These are phyloP conservation scores for Eilema depressum DNA, from an alignment of 2,888 invertebrate genomes.

Conservation along the genomic window DNA sequence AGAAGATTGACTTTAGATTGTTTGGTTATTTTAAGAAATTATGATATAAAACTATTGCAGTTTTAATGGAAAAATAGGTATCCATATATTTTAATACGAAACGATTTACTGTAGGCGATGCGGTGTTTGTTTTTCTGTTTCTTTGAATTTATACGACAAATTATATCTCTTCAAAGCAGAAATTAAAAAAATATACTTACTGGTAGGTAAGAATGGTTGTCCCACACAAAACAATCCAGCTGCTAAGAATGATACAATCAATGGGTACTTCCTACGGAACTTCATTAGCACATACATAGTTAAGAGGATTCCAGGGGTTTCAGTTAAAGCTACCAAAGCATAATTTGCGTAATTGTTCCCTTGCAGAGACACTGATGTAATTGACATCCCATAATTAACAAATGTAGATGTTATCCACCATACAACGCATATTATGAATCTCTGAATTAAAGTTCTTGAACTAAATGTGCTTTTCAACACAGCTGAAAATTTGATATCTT, in stretches of 20 bases:
- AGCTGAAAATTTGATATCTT: conserved; percentile 52
- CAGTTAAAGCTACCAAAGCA: conserved; percentile 86
- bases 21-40: too few relatives aligned
- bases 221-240: conserved; percentile 87
- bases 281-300: conserved; percentile 85
- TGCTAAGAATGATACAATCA: conserved; percentile 84
- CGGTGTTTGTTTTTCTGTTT: too few relatives aligned
- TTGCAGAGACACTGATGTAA: conserved; percentile 91
- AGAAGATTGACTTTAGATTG: too few relatives aligned
- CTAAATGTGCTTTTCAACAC: conserved; percentile 69
- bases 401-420: conserved; percentile 90
- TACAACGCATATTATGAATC: conserved; percentile 73
- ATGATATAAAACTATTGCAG: too few relatives aligned
- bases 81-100: too few relatives aligned
- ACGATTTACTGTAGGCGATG: too few relatives aligned
- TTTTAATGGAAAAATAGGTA: too few relatives aligned
- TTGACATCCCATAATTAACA: conserved; percentile 92
- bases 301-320: conserved; percentile 86
- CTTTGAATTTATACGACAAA: too few relatives aligned
- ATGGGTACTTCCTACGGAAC: conserved; percentile 85
- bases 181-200: conserved; percentile 67
- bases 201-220: conserved; percentile 87
- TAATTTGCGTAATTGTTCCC: conserved; percentile 93
- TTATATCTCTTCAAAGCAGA: too few relatives aligned
- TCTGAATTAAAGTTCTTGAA: conserved; percentile 65